Base-by-base conservation (phyloP, 2,797 vertebrate genomes). In the Salarias fasciatus region DNA sequence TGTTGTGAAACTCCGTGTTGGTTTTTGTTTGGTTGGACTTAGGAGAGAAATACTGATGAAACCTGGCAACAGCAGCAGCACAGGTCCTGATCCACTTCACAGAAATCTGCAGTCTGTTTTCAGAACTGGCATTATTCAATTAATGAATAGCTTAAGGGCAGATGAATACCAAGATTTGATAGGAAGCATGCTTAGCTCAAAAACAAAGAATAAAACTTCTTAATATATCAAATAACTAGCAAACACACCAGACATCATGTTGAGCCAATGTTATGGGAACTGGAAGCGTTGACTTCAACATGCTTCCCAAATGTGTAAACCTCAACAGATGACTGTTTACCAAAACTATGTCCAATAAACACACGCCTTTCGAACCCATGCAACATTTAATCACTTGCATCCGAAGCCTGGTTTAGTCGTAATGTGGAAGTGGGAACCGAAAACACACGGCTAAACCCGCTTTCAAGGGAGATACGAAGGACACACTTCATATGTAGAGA, bases 251-350 rank as follows among this genome's bases (percentile, higher is more conserved):
- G 52, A 51, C 7, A 9, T 11, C n/a, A 5, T 49, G 40, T 49
- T 69, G 13, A 49, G 43, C 33, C 33, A 15, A 44, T 7, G 31
- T 55, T 63, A 61, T 38, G 6, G 61, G 49, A 78, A 79, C 44
- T 52, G 6, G 13, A 53, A 68, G 53, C 43, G 65, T 67, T 47
- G 67, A 71, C 47, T 55, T 36, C 18, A 49, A 58, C 43, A 35
- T 12, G 48, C 29, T 73, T 66, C 48, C 42, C 50, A 56, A 70
- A 70, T 29, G 38, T 54, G 46, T 51, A 50, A 24, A 70, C 60
- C 66, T 56, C 54, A 72, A 69, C 54, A 51, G 28, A 70, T 33
- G 56, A 53, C 11, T 15, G 45, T 60, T 83, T 49, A 70, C 33
- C 49, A 60, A 57, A 71, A 59, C 44, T 40, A 28, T 41, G 33